Evolutionary conservation across 1,140 invertebrate species (phyloP), one percentile per base, ranked within the genome.

Genomic region (Heterodera carotae): DNA sequence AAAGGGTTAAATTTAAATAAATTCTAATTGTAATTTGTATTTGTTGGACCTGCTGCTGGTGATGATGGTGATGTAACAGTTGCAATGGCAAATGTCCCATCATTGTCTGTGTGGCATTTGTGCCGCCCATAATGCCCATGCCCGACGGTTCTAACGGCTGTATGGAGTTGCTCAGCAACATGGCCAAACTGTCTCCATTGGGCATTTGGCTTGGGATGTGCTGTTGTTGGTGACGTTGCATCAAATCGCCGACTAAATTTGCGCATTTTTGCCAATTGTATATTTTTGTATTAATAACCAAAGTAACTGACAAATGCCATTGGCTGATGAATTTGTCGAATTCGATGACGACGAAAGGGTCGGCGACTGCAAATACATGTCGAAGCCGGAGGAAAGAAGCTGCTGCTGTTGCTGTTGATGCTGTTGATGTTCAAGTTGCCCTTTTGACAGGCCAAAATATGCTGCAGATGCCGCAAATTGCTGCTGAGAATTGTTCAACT

Each of bases 361-460:
- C 36, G 82, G 81, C 2, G 82, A 84, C 62, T 81, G 80, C 43
- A 81, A 62, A 39, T 78, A 78, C 60, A 43, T 36, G 53, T 78
- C 76, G 31, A 78, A 75, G 0, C 53, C 67, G 59, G 62, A 25
- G 48, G 31, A 68, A 8, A 27, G 76, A 8, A 27, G 74, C 56
- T 33, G 53, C 75, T 62, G 29, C 62, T 29, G 62, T n/a, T 66
- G 62, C 27, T 62, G 60, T 7, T 43, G 39, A 27, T 69, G 34
- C 25, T 18, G 81, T 25, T 39, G 31, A 66, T 36, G 29, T 8
- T 60, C 78, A 18, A 76, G 74, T n/a, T 78, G 72, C 7, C 62
- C 39, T 29, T 72, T 66, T 0, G 79, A 10, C 27, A 75, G 36
- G n/a, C 67, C 76, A 18, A 77, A 77, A 48, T 77, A 77, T 2